Evolutionary conservation across 1,140 invertebrate species (phyloP).

Genomic region (Hirudo medicinalis): DNA sequence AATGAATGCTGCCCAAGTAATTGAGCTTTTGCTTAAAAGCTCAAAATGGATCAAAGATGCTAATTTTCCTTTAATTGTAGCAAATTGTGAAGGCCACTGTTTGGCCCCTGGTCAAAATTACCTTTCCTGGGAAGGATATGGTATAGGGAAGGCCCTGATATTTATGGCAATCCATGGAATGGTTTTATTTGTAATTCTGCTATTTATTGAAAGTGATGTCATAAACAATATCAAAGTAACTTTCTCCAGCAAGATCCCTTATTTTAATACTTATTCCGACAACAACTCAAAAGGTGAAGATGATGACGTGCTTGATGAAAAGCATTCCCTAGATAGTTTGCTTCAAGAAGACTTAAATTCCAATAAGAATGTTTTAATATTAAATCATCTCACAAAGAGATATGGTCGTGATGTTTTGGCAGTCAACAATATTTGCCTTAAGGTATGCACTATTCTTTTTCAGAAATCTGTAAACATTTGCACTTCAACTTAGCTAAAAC

Average conservation of each 20-base stretch:
- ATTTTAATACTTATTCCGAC: not conserved
- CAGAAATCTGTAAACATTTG: too few species aligned
- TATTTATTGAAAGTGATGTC: constrained; percentile 42
- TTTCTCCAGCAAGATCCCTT: not conserved
- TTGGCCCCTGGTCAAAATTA: not conserved
- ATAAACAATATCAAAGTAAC: constrained; percentile 11
- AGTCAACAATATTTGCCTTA: constrained; percentile 13
- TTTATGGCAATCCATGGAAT: constrained; percentile 45
- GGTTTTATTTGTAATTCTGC: constrained; percentile 43
- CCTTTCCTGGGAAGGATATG: constrained; percentile 25
- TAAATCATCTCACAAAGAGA: constrained; percentile 3
- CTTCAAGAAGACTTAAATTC: not conserved
- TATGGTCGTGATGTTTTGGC: constrained; percentile 12
- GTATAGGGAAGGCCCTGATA: constrained; percentile 47
- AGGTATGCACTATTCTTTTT: not conserved
- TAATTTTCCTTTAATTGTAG: not conserved
- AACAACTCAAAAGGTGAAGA: not conserved
- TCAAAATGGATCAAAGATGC: not conserved
- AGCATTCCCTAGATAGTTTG: not conserved
- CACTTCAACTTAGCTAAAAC: constrained; percentile 24
- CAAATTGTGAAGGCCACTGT: not conserved
- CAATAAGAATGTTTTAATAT: not conserved
- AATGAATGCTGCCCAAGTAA: too few species aligned
- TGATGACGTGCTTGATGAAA: not conserved
- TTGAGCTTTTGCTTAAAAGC: not conserved